A percentile compares a stretch with the other conserved stretches of the same genome.
Evolutionary conservation across 2,888 invertebrate genomes (phyloP).

Genomic region (Meiosimyza platycephala): DNA sequence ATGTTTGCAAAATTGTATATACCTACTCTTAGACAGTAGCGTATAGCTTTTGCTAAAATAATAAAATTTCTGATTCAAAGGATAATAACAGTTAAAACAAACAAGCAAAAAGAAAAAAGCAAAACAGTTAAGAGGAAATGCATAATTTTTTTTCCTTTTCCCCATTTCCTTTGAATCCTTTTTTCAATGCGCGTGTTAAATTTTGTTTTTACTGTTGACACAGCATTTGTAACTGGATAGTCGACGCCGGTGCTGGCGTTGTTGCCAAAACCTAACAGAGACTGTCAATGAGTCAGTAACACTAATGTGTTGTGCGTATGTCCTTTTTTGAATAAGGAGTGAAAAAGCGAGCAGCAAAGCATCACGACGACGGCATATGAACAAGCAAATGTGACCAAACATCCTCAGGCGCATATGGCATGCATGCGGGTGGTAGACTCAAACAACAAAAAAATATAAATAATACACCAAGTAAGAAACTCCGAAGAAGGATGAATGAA

Average conservation of each 20-base stretch:
- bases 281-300: background rate
- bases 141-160: slow-evolving; percentile 7
- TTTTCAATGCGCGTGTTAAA: background rate
- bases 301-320: background rate
- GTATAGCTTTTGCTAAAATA: too few species aligned
- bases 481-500: background rate
- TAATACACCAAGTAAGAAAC: background rate
- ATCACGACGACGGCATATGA: too few species aligned
- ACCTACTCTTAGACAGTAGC: too few species aligned
- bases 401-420: slow-evolving; percentile 3
- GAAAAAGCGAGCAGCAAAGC: too few species aligned
- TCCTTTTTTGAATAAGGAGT: background rate
- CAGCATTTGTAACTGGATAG: slow-evolving; percentile 1
- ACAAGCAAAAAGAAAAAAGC: background rate
- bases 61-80: background rate
- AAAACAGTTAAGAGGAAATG: background rate
- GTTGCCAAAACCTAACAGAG: background rate
- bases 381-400: background rate
- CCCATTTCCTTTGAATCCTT: slow-evolving; percentile 18
- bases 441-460: background rate
- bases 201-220: background rate
- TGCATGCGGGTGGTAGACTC: slow-evolving; percentile 17
- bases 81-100: background rate
- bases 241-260: too few species aligned
- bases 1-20: too few species aligned